These are phyloP conservation scores for Pantelozetes paolii DNA, from an alignment of 2,888 invertebrate genomes.

Conservation along the genomic window DNA sequence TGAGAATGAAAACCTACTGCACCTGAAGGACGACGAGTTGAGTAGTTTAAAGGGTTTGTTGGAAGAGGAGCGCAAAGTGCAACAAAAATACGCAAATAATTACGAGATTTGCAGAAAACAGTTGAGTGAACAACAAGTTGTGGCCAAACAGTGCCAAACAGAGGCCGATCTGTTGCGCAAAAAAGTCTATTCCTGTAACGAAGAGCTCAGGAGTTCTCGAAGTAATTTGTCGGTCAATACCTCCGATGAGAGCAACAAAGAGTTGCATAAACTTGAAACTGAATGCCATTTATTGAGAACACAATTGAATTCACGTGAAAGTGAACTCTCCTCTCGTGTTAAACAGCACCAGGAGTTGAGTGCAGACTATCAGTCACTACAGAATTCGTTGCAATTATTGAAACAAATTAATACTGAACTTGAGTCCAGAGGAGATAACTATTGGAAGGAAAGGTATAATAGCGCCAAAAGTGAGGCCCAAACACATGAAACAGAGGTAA, in stretches of 20 bases:
- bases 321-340: constrained; percentile 50
- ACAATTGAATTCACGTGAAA: neutral
- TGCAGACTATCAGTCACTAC: constrained; percentile 52
- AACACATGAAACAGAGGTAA: constrained; percentile 52
- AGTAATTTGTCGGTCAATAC: neutral
- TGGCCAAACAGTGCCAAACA: constrained; percentile 55
- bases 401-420: constrained; percentile 52
- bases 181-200: constrained; percentile 49
- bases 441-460: constrained; percentile 49
- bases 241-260: neutral
- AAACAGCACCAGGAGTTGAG: constrained; percentile 52
- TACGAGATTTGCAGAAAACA: constrained; percentile 46
- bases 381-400: constrained; percentile 52
- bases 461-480: constrained; percentile 49
- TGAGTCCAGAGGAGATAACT: constrained; percentile 50
- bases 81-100: constrained; percentile 25
- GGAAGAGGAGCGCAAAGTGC: constrained; percentile 49
- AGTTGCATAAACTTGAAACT: neutral
- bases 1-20: constrained; percentile 12
- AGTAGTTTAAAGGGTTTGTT: constrained; percentile 31
- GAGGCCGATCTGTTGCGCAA: constrained; percentile 57
- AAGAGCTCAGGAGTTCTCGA: neutral
- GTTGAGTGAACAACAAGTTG: constrained; percentile 50
- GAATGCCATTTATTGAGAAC: constrained; percentile 6
- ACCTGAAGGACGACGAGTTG: constrained; percentile 28